Percentiles rank a stretch among this genome's conserved stretches.
Conservation (phyloP, 2,113 vertebrate species). For the Elachura formosa region DNA sequence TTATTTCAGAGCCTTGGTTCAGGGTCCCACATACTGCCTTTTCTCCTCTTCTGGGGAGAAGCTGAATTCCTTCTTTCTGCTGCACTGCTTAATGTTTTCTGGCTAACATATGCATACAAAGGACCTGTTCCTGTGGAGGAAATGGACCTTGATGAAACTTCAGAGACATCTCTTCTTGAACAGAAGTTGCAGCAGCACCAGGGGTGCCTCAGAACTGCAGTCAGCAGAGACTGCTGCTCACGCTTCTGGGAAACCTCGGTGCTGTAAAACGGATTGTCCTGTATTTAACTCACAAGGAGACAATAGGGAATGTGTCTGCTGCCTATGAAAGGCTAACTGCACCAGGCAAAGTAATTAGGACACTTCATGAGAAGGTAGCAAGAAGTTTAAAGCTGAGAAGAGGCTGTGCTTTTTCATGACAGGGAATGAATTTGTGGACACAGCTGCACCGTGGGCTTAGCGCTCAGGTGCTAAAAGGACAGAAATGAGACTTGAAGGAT, state of each 20-base stretch:
- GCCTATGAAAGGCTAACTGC: not conserved
- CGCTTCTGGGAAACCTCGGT: not conserved
- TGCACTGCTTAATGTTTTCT: not conserved
- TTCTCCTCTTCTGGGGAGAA: not conserved
- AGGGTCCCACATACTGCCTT: fast-evolving
- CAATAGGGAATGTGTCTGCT: not conserved
- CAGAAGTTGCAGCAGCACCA: not conserved
- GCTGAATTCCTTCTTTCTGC: not conserved
- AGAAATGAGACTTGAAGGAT: not conserved
- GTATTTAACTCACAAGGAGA: not conserved
- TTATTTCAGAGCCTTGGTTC: not conserved
- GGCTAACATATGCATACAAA: fast-evolving
- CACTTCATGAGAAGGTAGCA: not conserved
- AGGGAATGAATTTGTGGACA: not conserved
- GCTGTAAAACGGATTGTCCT: not conserved
- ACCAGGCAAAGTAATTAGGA: not conserved
- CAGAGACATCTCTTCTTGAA: not conserved
- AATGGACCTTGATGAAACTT: not conserved
- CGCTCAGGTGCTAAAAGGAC: not conserved
- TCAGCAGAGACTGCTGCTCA: fast-evolving
- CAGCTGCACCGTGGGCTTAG: not conserved
- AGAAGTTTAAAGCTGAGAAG: not conserved
- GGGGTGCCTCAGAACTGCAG: fast-evolving
- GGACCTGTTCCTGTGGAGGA: not conserved
- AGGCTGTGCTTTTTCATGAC: not conserved